Evolutionary conservation across 2,797 vertebrate genomes (phyloP), one percentile per base, ranked within the genome.

Genomic region (Pitangus sulphuratus): DNA sequence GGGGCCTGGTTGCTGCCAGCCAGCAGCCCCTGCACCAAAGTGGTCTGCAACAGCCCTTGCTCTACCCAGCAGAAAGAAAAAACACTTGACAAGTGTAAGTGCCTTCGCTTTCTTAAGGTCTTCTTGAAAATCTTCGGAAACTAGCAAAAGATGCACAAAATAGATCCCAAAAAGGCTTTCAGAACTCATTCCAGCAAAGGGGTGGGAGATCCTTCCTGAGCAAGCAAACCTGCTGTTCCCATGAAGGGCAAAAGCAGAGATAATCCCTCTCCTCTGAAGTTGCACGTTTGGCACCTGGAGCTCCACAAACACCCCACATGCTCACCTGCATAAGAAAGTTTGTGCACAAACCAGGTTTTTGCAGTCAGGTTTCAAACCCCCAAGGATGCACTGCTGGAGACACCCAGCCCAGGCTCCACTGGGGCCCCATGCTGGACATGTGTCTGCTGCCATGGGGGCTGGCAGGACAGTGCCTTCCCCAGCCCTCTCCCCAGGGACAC

Each of bases 401-500:
- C 30, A 6, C 4, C 2, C 35, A 51, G 39, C 19, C 26, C 26
- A 42, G 1, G 8, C 31, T 70, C 10, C 16, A 0, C 15, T 3
- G 71, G 9, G 2, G 15, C 31, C 48, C 48, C 6, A 42, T 2
- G 2, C 11, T 0, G 0, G 20, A 31, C 61, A 19, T 2, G 1
- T 19, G 5, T 3, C 50, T 42, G 69, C 9, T 6, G 26, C 39
- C 53, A 4, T 0, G 0, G 48, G 17, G 15, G 2, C 40, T 57
- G 50, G 22, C 2, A 2, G 50, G 39, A 72, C 20, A 2, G 39
- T 2, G 12, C 37, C 35, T 6, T 24, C 26, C 2, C 26, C 57
- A 31, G 24, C 19, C 16, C 11, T 35, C 17, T 68, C 26, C 66
- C n/a, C 35, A 6, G 24, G 30, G 66, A 53, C 60, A 7, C 30